Conservation (phyloP, 2,797 vertebrate genomes). For the Melanotaenia maccullochi region DNA sequence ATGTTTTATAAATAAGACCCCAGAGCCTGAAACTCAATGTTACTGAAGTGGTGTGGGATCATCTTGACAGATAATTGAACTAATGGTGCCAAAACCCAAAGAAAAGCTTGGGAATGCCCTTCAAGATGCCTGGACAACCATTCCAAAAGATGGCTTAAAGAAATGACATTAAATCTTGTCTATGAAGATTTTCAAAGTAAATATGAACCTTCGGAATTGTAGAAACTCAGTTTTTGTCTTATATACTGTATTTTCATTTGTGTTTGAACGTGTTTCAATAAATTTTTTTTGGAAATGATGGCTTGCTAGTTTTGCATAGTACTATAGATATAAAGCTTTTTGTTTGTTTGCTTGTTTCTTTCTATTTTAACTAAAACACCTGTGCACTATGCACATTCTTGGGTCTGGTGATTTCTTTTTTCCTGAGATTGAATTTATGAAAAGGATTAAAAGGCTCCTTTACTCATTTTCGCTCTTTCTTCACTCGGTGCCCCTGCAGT, state of each 20-base stretch:
- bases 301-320: background rate
- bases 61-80: background rate
- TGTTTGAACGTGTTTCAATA: background rate
- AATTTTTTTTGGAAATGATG: background rate
- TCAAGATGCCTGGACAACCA: background rate
- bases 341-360: background rate
- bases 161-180: background rate
- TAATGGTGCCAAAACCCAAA: background rate
- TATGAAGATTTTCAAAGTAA: background rate
- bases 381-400: background rate
- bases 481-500: constrained; percentile 37
- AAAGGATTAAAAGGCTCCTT: constrained; percentile 51
- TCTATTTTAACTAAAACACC: background rate
- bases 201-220: background rate
- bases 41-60: background rate
- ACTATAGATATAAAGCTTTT: background rate
- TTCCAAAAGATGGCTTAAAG: background rate
- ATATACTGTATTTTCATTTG: background rate
- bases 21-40: background rate
- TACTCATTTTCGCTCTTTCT: constrained; percentile 46
- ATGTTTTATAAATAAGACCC: too few relatives aligned
- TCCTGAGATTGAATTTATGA: constrained; percentile 22
- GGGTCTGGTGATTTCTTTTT: constrained; percentile 7
- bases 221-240: background rate
- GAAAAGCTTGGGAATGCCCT: background rate